Percentiles rank a stretch among this genome's conserved stretches.
These are phyloP conservation scores for Bolborhynchus lineola DNA, from an alignment of 2,113 vertebrate genomes.

Conservation along the genomic window DNA sequence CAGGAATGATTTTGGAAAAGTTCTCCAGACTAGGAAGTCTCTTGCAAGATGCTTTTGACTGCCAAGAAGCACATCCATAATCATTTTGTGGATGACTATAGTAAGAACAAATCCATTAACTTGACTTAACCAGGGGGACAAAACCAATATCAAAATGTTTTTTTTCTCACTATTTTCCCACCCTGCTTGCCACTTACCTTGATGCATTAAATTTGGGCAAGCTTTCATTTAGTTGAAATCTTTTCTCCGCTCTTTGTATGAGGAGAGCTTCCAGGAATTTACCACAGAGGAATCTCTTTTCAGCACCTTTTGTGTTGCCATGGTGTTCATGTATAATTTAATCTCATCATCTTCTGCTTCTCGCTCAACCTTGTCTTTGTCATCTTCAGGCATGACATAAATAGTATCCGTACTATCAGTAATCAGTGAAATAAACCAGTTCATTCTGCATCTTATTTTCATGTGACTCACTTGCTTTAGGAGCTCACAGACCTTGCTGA, in stretches of 20 bases:
- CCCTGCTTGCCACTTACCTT: background rate
- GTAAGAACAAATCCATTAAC: background rate
- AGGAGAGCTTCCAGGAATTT: background rate
- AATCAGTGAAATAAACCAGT: background rate
- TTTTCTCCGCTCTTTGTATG: background rate
- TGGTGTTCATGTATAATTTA: background rate
- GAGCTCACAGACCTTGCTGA: background rate
- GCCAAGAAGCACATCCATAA: background rate
- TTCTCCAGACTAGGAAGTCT: background rate
- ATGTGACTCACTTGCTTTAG: background rate
- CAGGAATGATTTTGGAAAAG: background rate
- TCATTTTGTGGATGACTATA: background rate
- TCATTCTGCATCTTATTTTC: background rate
- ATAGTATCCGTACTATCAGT: background rate
- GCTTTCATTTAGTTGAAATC: background rate
- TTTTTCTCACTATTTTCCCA: background rate
- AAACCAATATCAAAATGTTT: background rate
- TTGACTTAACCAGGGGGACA: background rate
- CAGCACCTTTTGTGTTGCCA: background rate
- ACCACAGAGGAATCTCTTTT: background rate
- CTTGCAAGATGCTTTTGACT: constrained; percentile 52
- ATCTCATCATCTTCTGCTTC: background rate
- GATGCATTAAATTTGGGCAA: background rate
- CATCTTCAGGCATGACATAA: background rate
- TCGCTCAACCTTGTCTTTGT: background rate